Conservation (phyloP, 2,888 invertebrate species). For the Orthonychiurus folsomi region DNA sequence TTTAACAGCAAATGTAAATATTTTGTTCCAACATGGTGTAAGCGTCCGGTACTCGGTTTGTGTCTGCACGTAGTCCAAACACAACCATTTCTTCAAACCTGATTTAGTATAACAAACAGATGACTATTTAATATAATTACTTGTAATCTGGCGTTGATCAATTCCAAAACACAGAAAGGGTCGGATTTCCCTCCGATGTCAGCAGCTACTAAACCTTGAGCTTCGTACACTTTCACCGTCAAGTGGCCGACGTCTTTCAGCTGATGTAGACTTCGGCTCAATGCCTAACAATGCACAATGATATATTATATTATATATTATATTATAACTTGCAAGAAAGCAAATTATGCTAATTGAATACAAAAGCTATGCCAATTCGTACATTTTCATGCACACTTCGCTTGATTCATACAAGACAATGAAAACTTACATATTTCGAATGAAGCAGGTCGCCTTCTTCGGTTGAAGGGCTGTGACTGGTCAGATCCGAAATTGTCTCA, state of each 20-base stretch:
- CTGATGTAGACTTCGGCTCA: slow-evolving; percentile 61
- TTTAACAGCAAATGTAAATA: slow-evolving; percentile 95
- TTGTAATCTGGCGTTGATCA: slow-evolving; percentile 79
- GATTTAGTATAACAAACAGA: too few relatives aligned
- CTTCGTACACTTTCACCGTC: slow-evolving; percentile 76
- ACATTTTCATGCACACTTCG: too few relatives aligned
- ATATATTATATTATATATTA: too few relatives aligned
- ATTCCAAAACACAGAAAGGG: slow-evolving; percentile 93
- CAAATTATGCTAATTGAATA: too few relatives aligned
- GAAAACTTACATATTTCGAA: slow-evolving; percentile 64
- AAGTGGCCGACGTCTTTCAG: slow-evolving; percentile 84
- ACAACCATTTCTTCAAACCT: too few relatives aligned
- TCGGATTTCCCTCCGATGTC: slow-evolving; percentile 97
- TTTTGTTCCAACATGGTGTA: slow-evolving; percentile 94
- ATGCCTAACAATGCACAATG: slow-evolving; percentile 53
- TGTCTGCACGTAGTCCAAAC: slow-evolving; percentile 70
- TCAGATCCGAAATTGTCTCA: slow-evolving; percentile 84
- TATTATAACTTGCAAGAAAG: background rate
- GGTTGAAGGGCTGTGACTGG: slow-evolving; percentile 71
- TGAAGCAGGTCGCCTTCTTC: slow-evolving; percentile 57
- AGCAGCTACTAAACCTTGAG: slow-evolving; percentile 78
- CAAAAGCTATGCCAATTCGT: too few relatives aligned
- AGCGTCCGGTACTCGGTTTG: slow-evolving; percentile 98
- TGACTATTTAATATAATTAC: too few relatives aligned
- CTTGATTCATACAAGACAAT: too few relatives aligned